Evolutionary conservation across 2,797 vertebrate genomes (phyloP).

Genomic region (Acipenser oxyrinchus): DNA sequence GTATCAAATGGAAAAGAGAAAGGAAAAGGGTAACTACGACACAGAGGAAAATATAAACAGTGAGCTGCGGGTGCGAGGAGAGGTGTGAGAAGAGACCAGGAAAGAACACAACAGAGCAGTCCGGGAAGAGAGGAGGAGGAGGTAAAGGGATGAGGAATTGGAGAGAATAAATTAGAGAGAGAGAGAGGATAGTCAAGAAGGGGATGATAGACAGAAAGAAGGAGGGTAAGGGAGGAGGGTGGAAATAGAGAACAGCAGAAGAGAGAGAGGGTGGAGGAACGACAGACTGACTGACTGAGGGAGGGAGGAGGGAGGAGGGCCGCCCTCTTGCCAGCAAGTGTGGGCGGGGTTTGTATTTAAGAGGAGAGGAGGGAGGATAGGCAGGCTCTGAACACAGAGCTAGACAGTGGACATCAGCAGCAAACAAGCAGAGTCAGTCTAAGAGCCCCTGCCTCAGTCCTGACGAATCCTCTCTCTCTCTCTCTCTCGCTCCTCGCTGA

Average conservation of each 20-base stretch:
- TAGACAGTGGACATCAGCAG: slow-evolving; percentile 58
- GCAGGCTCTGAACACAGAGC: slow-evolving; percentile 65
- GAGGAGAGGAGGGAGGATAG: slow-evolving; percentile 62
- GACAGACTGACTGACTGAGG: slow-evolving; percentile 10
- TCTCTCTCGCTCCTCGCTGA: slow-evolving; percentile 1
- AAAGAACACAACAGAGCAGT: too few species aligned
- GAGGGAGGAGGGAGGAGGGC: slow-evolving; percentile 31
- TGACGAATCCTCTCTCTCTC: slow-evolving; percentile 31
- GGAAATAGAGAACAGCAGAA: slow-evolving; percentile 3
- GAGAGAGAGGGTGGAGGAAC: background rate
- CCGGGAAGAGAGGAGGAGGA: too few species aligned
- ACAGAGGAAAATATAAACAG: too few species aligned
- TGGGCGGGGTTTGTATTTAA: slow-evolving; percentile 66
- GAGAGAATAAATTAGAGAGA: slow-evolving; percentile 18
- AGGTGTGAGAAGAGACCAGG: too few species aligned
- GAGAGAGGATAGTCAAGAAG: too few species aligned
- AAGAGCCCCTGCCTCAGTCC: slow-evolving; percentile 31
- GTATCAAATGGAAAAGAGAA: background rate
- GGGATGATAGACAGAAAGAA: background rate
- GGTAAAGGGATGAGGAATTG: too few species aligned
- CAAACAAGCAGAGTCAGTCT: slow-evolving; percentile 35
- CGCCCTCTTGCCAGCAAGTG: slow-evolving; percentile 45
- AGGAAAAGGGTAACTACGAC: too few species aligned
- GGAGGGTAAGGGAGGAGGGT: slow-evolving; percentile 2
- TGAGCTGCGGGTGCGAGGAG: too few species aligned